Percentiles rank a stretch among this genome's conserved stretches.
Conservation (phyloP, 2,888 invertebrate species). For the Dione juno region DNA sequence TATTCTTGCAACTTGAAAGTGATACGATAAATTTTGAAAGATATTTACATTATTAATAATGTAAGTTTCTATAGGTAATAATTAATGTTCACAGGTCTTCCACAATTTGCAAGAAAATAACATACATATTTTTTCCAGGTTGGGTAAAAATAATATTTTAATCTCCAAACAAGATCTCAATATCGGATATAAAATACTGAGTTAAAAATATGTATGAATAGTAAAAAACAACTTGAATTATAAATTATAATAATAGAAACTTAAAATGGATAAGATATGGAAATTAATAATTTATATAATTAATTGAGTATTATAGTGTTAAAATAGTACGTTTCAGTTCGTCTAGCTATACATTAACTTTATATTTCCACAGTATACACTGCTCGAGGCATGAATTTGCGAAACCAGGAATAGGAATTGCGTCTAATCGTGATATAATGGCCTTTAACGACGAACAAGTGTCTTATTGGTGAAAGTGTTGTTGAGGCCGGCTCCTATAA, state of each 20-base stretch:
- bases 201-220: neutral
- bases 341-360: constrained; percentile 12
- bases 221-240: too few relatives aligned
- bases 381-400: constrained; percentile 49
- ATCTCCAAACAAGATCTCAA: neutral
- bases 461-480: constrained; percentile 63
- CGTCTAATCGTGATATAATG: constrained; percentile 60
- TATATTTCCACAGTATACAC: constrained; percentile 40
- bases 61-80: neutral
- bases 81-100: neutral
- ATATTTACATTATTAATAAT: neutral
- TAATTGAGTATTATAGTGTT: too few relatives aligned
- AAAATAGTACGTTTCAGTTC: neutral
- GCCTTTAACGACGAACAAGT: constrained; percentile 62
- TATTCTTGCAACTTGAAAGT: constrained; percentile 38
- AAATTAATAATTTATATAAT: neutral
- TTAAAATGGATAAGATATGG: neutral
- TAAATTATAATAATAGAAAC: neutral
- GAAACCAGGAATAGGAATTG: constrained; percentile 60
- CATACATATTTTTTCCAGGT: too few relatives aligned
- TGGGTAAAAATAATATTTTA: neutral
- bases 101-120: neutral
- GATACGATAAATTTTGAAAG: constrained; percentile 1
- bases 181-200: neutral
- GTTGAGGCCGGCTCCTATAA: constrained; percentile 40